Evolutionary conservation across 2,797 vertebrate genomes (phyloP), one percentile per base, ranked within the genome.

Genomic region (Galago senegalensis): DNA sequence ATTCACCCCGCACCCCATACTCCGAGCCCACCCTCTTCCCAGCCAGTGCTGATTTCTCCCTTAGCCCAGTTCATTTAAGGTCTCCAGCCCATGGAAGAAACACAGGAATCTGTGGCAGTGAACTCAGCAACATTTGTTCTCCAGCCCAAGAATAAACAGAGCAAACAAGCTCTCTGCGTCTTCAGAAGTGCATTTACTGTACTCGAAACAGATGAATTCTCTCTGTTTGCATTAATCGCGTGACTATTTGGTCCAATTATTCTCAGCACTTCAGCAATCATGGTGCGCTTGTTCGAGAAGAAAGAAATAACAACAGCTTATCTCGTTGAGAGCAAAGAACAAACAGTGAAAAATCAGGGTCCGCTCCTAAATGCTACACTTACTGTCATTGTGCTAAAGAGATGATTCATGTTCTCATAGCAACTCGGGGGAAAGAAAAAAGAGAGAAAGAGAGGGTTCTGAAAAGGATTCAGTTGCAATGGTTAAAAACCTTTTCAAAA

Each of bases 261-360:
- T 98, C 98, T 97, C 94, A 97, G 97, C 97, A 98, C 98, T 99
- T 98, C 98, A 98, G 98, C 98, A 99, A 99, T 99, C 98, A 99
- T 98, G 98, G 98, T 98, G 97, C 69, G 96, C 98, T 99, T 99
- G 98, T 99, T 99, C 98, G 97, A 98, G 98, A 98, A 99, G 98
- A 99, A 99, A 99, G 98, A 98, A 98, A 98, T 98, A 98, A 98
- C 98, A 98, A 99, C 98, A 98, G 98, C 98, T 98, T 98, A 98
- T 99, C 98, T 98, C 98, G 98, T 98, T 95, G 98, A 98, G 98
- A 98, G 98, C 98, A 98, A 97, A 98, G 98, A 98, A 98, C 98
- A 98, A 98, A 99, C 98, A 98, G 98, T 98, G 97, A 98, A 98
- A 98, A 98, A 98, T 98, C 98, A 98, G 98, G 98, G 98, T 98